Evolutionary conservation across 2,797 vertebrate genomes (phyloP).

Genomic region (Stomatorhinus walkeri): DNA sequence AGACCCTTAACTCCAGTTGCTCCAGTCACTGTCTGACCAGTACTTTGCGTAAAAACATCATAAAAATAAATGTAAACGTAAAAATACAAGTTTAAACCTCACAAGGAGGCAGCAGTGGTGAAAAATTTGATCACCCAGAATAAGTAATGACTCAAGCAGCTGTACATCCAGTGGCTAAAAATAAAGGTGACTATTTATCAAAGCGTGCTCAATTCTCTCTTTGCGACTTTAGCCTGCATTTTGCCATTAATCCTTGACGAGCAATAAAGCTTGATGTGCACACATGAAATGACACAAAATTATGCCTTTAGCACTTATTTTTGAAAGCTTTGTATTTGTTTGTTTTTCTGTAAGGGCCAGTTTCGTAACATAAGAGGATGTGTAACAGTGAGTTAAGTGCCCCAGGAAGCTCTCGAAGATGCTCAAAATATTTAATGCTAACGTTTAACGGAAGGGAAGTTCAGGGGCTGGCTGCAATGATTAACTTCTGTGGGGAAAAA

Average conservation of each 20-base stretch:
- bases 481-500: slow-evolving; percentile 20
- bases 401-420: background rate
- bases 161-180: background rate
- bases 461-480: slow-evolving; percentile 19
- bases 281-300: background rate
- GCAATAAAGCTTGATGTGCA: background rate
- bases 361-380: background rate
- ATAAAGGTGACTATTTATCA: background rate
- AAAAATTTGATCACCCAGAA: background rate
- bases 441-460: slow-evolving; percentile 11
- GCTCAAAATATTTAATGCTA: background rate
- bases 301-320: background rate
- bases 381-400: background rate
- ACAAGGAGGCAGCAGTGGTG: background rate
- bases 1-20: background rate
- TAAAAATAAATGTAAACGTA: background rate
- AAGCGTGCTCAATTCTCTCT: background rate
- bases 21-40: background rate
- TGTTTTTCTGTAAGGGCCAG: background rate
- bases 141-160: background rate
- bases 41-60: background rate
- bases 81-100: background rate
- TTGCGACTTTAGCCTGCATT: background rate
- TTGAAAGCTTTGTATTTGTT: background rate
- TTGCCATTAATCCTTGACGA: background rate